Evolutionary conservation across 2,888 invertebrate genomes (phyloP).

Genomic region (Strigamia transsilvanica): DNA sequence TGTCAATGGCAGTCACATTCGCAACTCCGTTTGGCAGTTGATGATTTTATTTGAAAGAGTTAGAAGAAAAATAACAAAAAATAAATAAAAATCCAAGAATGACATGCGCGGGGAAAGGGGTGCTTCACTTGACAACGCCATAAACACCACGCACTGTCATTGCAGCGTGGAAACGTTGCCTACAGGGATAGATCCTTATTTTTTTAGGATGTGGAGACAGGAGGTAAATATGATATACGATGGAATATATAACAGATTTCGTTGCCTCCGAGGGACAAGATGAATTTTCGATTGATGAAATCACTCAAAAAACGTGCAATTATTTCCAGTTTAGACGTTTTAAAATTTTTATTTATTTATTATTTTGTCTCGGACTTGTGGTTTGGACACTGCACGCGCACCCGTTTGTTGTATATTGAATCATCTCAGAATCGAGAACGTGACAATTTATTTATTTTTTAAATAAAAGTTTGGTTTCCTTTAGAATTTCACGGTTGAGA

Average conservation of each 20-base stretch:
- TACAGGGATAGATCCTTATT: conserved; percentile 1
- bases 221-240: neutral
- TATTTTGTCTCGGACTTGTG: too few species aligned
- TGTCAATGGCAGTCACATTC: neutral
- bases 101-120: conserved; percentile 3
- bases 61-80: neutral
- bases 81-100: conserved; percentile 23
- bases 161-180: conserved; percentile 23
- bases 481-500: neutral
- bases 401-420: too few species aligned
- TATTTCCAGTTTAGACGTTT: neutral
- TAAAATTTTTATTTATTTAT: neutral
- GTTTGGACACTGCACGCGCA: too few species aligned
- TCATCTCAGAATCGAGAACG: too few species aligned
- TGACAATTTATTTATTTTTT: too few species aligned
- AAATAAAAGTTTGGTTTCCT: neutral
- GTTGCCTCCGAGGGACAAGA: neutral
- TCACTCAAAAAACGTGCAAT: neutral
- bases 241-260: conserved; percentile 9
- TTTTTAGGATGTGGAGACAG: neutral
- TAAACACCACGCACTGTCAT: conserved; percentile 24
- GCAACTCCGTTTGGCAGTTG: neutral
- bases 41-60: conserved; percentile 34
- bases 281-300: neutral
- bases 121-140: conserved; percentile 5